These are phyloP conservation scores for Onychorhynchus coronatus DNA, from an alignment of 2,113 vertebrate species.

Conservation along the genomic window DNA sequence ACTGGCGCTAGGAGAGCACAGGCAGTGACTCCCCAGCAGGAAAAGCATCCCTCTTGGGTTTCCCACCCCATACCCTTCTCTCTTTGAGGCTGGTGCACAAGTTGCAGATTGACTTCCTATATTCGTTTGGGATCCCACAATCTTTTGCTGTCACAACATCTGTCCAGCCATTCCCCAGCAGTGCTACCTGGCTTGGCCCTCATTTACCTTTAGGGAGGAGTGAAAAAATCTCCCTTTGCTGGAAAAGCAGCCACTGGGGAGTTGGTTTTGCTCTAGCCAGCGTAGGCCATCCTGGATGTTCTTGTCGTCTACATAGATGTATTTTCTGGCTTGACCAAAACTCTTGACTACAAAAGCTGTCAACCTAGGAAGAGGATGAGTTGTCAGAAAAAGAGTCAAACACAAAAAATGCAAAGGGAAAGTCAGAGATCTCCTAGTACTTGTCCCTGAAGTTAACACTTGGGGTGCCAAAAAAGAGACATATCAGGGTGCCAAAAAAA, in stretches of 20 bases:
- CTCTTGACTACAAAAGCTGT: slow-evolving; percentile 87
- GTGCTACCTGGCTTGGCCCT: not conserved
- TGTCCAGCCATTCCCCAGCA: not conserved
- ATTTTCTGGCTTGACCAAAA: slow-evolving; percentile 74
- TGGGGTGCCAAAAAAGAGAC: not conserved
- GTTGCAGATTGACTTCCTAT: not conserved
- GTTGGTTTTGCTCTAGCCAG: slow-evolving; percentile 78
- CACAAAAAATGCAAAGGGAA: not conserved
- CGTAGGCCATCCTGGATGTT: slow-evolving; percentile 67
- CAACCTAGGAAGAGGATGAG: slow-evolving; percentile 69
- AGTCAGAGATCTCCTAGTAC: not conserved
- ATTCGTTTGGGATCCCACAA: not conserved
- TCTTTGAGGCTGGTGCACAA: not conserved
- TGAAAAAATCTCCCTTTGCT: slow-evolving; percentile 78
- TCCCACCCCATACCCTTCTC: not conserved
- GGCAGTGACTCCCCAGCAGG: not conserved
- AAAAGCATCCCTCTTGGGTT: not conserved
- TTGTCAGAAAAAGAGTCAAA: not conserved
- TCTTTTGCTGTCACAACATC: not conserved
- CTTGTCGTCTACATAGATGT: slow-evolving; percentile 74
- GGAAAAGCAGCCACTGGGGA: slow-evolving; percentile 74
- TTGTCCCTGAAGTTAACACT: not conserved
- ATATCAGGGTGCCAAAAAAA: not conserved
- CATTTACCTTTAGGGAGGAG: slow-evolving; percentile 79
- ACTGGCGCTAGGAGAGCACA: not conserved